Evolutionary conservation across 2,888 invertebrate species (phyloP).

Genomic region (Tetanocera ferruginea): DNA sequence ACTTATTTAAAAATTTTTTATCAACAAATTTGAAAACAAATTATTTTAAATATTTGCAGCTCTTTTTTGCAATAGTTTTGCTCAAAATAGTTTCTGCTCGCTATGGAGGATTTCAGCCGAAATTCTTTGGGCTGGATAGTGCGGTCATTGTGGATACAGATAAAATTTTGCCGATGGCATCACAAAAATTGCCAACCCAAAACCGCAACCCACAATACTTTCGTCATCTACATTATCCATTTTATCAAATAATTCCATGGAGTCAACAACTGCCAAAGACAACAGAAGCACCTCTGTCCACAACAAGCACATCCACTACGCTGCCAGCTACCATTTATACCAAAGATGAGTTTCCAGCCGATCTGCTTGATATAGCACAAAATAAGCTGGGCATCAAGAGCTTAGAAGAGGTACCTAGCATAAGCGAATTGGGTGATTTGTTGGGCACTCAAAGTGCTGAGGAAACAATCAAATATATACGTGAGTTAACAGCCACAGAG

Average conservation of each 20-base stretch:
- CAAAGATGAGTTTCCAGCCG: conserved; percentile 57
- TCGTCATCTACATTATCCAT: conserved; percentile 54
- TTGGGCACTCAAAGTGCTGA: conserved; percentile 57
- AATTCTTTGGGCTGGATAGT: conserved; percentile 56
- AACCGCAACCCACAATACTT: conserved; percentile 45
- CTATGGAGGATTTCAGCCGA: conserved; percentile 44
- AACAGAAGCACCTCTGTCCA: background rate
- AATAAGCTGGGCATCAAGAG: conserved; percentile 58
- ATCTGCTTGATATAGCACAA: conserved; percentile 60
- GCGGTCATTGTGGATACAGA: conserved; percentile 54
- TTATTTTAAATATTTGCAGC: conserved; percentile 22
- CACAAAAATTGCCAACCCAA: background rate
- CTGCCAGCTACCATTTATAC: conserved; percentile 4
- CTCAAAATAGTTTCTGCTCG: conserved; percentile 36
- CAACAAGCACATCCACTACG: background rate
- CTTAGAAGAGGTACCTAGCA: conserved; percentile 58
- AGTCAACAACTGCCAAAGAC: conserved; percentile 26
- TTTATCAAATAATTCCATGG: conserved; percentile 48
- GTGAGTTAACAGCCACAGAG: conserved; percentile 57
- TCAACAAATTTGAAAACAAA: too few species aligned
- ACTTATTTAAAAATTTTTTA: too few species aligned
- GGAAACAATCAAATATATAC: conserved; percentile 61
- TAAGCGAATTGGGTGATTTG: conserved; percentile 58
- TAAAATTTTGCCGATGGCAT: conserved; percentile 6
- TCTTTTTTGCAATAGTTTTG: background rate